Percentiles rank a stretch among this genome's conserved stretches.
These are phyloP conservation scores for Eilema griseolum DNA, from an alignment of 2,888 invertebrate genomes.

Conservation along the genomic window DNA sequence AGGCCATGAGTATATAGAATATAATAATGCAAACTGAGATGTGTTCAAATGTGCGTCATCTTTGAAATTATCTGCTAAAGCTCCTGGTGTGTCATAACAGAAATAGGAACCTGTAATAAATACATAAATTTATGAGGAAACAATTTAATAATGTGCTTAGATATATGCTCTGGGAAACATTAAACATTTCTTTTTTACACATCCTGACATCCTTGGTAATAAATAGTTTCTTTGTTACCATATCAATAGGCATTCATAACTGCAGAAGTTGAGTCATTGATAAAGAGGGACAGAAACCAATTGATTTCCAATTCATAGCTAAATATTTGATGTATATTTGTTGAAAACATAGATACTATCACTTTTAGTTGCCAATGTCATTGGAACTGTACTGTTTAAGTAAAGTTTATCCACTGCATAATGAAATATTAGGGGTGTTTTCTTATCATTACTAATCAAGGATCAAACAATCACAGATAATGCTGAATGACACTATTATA, in stretches of 20 bases:
- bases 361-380: not conserved
- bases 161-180: not conserved
- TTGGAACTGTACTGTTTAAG: not conserved
- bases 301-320: not conserved
- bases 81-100: conserved; percentile 98
- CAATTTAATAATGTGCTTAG: not conserved
- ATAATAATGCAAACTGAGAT: conserved; percentile 94
- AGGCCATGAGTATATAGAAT: conserved; percentile 99
- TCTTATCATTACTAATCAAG: not conserved
- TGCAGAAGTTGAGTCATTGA: not conserved
- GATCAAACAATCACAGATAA: not conserved
- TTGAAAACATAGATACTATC: not conserved
- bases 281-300: not conserved
- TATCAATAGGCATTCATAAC: not conserved
- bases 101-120: conserved; percentile 95
- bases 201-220: not conserved
- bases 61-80: conserved; percentile 95
- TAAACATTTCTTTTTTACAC: not conserved
- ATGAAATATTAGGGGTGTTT: not conserved
- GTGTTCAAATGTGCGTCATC: conserved; percentile 93
- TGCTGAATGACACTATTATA: not conserved
- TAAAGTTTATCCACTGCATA: not conserved
- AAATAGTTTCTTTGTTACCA: not conserved
- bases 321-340: not conserved
- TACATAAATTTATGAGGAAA: not conserved